phyloP scores from a whole-genome alignment of 2,113 vertebrate species.

The Indri indri region DNA sequence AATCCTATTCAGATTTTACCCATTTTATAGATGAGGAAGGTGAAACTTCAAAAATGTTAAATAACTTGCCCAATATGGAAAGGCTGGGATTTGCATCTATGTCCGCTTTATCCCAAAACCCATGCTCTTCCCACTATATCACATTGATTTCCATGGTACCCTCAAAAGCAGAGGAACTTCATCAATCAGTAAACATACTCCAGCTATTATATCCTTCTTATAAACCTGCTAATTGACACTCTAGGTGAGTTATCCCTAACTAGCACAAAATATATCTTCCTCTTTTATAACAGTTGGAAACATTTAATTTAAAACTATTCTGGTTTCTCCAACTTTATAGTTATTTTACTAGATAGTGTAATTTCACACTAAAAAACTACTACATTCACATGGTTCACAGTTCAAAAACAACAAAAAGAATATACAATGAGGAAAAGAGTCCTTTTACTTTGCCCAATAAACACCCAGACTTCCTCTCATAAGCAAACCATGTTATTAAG shows the following conservation, averaged over 20 bases:
- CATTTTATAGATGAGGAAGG: slow-evolving; percentile 23
- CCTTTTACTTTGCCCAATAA: slow-evolving; percentile 17
- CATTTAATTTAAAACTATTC: slow-evolving; percentile 37
- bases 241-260: neutral
- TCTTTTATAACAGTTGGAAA: slow-evolving; percentile 20
- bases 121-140: neutral
- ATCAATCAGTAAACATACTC: neutral
- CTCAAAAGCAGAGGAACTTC: neutral
- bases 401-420: neutral
- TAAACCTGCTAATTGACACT: neutral
- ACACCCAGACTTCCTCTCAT: neutral
- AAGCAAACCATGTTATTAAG: slow-evolving; percentile 17
- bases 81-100: neutral
- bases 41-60: slow-evolving; percentile 44
- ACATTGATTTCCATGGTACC: neutral
- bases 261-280: neutral
- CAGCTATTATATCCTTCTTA: neutral
- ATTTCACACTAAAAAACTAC: slow-evolving; percentile 36
- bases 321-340: neutral
- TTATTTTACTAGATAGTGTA: neutral
- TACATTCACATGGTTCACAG: slow-evolving; percentile 8
- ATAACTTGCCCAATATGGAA: slow-evolving; percentile 10
- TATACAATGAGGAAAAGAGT: neutral
- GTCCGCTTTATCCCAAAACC: neutral
- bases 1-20: neutral